These are phyloP conservation scores for Lateolabrax maculatus DNA, from an alignment of 2,797 vertebrate species.

Conservation along the genomic window DNA sequence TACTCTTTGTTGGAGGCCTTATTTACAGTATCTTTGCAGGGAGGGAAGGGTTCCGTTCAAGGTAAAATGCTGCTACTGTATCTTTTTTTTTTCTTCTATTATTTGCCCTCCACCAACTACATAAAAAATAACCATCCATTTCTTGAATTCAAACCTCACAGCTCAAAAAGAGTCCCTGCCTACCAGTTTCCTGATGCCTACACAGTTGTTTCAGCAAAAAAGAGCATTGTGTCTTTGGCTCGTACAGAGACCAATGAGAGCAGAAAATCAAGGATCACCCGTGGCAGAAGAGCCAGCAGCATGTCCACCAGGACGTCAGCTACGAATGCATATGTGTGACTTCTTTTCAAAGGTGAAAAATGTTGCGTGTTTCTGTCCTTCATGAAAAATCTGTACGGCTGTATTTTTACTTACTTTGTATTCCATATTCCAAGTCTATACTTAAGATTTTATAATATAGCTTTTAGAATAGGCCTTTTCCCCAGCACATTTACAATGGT, in stretches of 20 bases:
- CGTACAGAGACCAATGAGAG: slow-evolving; percentile 42
- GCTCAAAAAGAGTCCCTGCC: slow-evolving; percentile 50
- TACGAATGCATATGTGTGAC: slow-evolving; percentile 79
- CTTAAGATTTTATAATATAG: not conserved
- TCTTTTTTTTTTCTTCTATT: not conserved
- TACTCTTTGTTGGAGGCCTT: slow-evolving; percentile 92
- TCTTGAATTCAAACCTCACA: slow-evolving; percentile 55
- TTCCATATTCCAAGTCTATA: not conserved
- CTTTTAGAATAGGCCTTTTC: not conserved
- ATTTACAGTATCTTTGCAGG: slow-evolving; percentile 89
- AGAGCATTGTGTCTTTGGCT: slow-evolving; percentile 43
- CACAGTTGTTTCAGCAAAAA: slow-evolving; percentile 42
- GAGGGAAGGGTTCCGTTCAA: slow-evolving; percentile 77
- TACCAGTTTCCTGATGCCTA: slow-evolving; percentile 56
- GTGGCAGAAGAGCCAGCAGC: slow-evolving; percentile 52
- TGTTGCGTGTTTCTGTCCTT: not conserved
- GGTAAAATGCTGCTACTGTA: slow-evolving; percentile 63
- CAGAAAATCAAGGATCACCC: slow-evolving; percentile 53
- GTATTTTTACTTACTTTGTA: not conserved
- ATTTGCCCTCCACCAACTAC: not conserved
- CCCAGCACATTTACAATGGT: not conserved
- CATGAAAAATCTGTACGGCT: not conserved
- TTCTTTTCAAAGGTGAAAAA: not conserved
- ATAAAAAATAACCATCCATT: slow-evolving; percentile 20
- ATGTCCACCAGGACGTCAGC: slow-evolving; percentile 63